These are phyloP conservation scores for Myiagra hebetior DNA, from an alignment of 2,113 vertebrate genomes.

Conservation along the genomic window DNA sequence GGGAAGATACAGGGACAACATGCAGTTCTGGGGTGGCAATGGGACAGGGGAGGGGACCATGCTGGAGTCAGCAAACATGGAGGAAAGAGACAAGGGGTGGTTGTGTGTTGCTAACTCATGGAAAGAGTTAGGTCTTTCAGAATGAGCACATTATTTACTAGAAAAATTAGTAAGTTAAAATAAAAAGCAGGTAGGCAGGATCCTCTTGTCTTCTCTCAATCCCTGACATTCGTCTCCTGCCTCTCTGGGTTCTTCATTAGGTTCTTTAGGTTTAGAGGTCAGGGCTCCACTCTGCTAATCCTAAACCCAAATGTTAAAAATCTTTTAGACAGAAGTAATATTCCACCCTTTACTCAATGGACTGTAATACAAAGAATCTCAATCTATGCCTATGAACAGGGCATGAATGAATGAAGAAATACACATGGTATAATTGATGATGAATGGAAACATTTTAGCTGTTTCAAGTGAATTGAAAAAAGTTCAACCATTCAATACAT, in stretches of 20 bases:
- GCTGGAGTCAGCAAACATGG: not conserved
- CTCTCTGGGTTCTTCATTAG: not conserved
- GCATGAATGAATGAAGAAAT: not conserved
- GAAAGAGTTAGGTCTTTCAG: not conserved
- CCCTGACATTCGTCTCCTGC: fast-evolving
- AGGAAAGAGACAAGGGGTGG: not conserved
- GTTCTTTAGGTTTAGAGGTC: not conserved
- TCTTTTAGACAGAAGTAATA: not conserved
- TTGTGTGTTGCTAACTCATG: not conserved
- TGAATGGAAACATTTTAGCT: not conserved
- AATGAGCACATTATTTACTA: not conserved
- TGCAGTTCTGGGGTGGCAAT: not conserved
- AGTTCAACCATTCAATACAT: not conserved
- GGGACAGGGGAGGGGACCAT: not conserved
- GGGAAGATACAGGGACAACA: not conserved
- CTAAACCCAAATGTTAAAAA: not conserved
- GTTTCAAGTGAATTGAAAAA: not conserved
- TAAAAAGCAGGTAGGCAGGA: not conserved
- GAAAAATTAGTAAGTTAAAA: not conserved
- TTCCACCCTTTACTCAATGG: not conserved
- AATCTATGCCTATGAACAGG: not conserved
- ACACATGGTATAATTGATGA: not conserved
- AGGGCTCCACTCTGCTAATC: not conserved
- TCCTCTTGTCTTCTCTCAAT: not conserved
- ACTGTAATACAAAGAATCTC: not conserved